Evolutionary conservation across 1,140 invertebrate genomes (phyloP), one percentile per base, ranked within the genome.

Genomic region (Pissodes strobi): DNA sequence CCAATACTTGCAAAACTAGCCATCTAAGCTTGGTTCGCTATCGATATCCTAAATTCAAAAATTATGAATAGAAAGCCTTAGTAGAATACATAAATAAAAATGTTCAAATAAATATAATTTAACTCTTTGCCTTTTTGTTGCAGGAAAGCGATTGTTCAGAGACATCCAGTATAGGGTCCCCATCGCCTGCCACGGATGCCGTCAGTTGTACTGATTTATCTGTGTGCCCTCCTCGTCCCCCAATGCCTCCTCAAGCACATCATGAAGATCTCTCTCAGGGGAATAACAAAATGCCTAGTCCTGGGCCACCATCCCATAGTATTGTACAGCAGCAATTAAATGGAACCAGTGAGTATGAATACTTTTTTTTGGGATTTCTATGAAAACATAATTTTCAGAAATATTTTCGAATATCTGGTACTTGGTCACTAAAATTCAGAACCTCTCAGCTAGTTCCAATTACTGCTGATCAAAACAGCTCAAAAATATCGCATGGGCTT

Each of bases 61-160:
- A n/a, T n/a, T n/a, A n/a, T n/a, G n/a, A n/a, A n/a, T n/a, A n/a
- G n/a, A n/a, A n/a, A n/a, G n/a, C n/a, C n/a, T n/a, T n/a, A n/a
- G n/a, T n/a, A n/a, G n/a, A n/a, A n/a, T n/a, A n/a, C n/a, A n/a
- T n/a, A n/a, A n/a, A n/a, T n/a, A n/a, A n/a, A n/a, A n/a, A n/a
- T n/a, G n/a, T 27, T 5, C 25, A 27, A 27, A 5, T 27, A 27
- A 27, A 27, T 27, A 27, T 27, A 9, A 27, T 9, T 27, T 27
- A 27, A 27, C 25, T 27, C 9, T 27, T 3, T 27, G 25, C 9
- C 25, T 9, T 77, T 71, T 76, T 79, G 74, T 86, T 85, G 68
- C 82, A 87, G 83, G 87, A 87, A 76, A 88, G 85, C 71, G 86
- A 88, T 72, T 84, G 86, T 71, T 82, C 53, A 1, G 67, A 69